Evolutionary conservation across 2,113 vertebrate species (phyloP).

Genomic region (Strix aluco): DNA sequence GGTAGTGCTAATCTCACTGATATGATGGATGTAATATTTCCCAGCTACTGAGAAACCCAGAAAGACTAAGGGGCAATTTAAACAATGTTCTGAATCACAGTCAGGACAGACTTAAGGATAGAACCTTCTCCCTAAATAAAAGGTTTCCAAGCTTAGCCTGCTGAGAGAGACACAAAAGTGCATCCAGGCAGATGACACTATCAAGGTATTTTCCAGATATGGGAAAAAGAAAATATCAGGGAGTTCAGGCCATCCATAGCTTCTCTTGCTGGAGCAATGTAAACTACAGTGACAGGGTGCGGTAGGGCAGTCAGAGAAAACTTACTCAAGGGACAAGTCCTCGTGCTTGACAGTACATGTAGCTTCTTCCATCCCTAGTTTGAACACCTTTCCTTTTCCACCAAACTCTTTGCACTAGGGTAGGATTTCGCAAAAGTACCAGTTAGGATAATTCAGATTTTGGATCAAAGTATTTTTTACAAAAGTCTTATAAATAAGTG

Average conservation of each 20-base stretch:
- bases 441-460: not conserved
- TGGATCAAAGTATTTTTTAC: not conserved
- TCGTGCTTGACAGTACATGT: fast-evolving
- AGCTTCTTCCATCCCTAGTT: not conserved
- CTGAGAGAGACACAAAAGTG: not conserved
- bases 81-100: not conserved
- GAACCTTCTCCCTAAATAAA: not conserved
- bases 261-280: not conserved
- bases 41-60: not conserved
- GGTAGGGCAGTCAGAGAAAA: not conserved
- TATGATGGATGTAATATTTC: not conserved
- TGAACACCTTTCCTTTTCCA: not conserved
- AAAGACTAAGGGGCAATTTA: not conserved
- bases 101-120: not conserved
- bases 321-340: not conserved
- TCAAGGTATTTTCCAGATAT: not conserved
- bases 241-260: not conserved
- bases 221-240: not conserved
- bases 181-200: not conserved
- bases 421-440: not conserved
- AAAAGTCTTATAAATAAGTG: too few relatives aligned
- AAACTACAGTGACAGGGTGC: not conserved
- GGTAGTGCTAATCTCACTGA: not conserved
- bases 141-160: not conserved
- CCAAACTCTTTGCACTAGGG: not conserved